Conservation (phyloP, 1,140 invertebrate genomes). For the Ditylenchus dipsaci region DNA sequence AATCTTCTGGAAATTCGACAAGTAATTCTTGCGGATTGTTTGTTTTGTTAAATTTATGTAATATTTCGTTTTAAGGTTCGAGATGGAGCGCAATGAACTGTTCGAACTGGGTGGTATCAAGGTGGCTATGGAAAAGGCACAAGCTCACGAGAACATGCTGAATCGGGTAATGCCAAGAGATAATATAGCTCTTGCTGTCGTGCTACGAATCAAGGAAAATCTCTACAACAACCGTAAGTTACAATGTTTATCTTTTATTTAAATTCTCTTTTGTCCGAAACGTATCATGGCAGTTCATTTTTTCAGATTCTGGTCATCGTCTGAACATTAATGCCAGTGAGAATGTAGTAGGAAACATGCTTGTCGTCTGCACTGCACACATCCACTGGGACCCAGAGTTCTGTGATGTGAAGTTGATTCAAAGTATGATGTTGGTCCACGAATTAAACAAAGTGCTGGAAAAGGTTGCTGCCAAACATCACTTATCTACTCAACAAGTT, state of each 20-base stretch:
- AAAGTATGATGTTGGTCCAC: constrained; percentile 97
- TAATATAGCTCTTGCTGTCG: constrained; percentile 91
- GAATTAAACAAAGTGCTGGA: constrained; percentile 65
- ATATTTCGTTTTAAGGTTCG: constrained; percentile 70
- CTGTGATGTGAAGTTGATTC: constrained; percentile 98
- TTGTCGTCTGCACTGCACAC: constrained; percentile 93
- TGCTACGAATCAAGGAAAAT: constrained; percentile 47
- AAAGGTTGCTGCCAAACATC: constrained; percentile 21
- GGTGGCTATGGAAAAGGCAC: constrained; percentile 92
- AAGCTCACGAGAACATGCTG: constrained; percentile 65
- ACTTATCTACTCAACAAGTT: constrained; percentile 65
- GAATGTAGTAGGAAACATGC: constrained; percentile 67
- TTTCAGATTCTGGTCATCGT: constrained; percentile 12
- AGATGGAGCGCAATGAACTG: constrained; percentile 85
- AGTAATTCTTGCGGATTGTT: constrained; percentile 75
- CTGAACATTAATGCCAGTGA: constrained; percentile 19
- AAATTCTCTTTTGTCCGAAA: constrained; percentile 61
- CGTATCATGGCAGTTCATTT: constrained; percentile 63
- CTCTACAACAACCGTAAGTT: constrained; percentile 68
- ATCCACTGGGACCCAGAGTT: constrained; percentile 99
- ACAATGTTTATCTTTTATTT: constrained; percentile 9
- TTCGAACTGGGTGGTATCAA: constrained; percentile 78
- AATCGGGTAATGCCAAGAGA: constrained; percentile 94
- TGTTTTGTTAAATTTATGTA: constrained; percentile 1
- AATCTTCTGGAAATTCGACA: constrained; percentile 85